These are phyloP conservation scores for Metallyticus violacea DNA, from an alignment of 2,888 invertebrate genomes.

Conservation along the genomic window DNA sequence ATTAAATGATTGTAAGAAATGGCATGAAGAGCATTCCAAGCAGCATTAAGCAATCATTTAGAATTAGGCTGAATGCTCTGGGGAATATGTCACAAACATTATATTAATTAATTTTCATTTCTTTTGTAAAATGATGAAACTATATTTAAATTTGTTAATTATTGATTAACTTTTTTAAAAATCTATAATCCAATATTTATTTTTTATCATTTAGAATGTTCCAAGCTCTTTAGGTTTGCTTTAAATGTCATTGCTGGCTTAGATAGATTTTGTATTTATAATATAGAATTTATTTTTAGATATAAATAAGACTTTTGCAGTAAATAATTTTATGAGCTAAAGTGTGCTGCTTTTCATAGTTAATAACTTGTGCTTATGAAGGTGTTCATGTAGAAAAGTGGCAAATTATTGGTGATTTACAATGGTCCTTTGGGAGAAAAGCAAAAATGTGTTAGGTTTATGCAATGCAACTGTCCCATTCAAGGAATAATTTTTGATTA, in stretches of 20 bases:
- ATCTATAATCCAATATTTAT: background rate
- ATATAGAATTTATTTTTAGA: background rate
- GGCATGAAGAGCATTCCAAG: too few species aligned
- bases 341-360: background rate
- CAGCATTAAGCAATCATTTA: too few species aligned
- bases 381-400: background rate
- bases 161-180: background rate
- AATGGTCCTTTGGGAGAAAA: too few species aligned
- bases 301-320: background rate
- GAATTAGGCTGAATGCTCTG: too few species aligned
- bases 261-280: background rate
- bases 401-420: background rate
- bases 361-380: background rate
- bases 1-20: too few species aligned
- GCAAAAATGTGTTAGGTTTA: too few species aligned
- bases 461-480: too few species aligned
- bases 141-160: background rate
- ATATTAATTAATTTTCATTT: too few species aligned
- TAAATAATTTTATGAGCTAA: background rate
- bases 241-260: background rate
- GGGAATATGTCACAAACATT: too few species aligned
- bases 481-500: too few species aligned
- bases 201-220: background rate
- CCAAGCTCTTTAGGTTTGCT: background rate
- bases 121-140: background rate